Base-by-base conservation (phyloP, 1,140 invertebrate species). In the Drosophila elegans region DNA sequence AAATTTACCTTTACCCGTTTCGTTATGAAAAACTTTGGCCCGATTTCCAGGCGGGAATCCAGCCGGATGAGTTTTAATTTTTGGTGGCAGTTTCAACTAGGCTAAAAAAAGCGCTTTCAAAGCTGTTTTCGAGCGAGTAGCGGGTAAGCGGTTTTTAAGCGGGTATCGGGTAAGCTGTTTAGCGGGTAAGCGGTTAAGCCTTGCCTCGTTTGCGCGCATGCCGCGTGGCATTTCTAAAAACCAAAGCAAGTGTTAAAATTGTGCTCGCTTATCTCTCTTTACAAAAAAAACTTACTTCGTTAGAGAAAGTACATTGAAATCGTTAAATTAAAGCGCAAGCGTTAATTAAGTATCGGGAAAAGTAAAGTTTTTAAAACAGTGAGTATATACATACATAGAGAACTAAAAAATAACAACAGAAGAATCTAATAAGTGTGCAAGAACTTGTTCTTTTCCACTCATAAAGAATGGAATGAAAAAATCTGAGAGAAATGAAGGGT, bases 221-320 rank as follows among this genome's bases (percentile, higher is more conserved):
- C 67, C 83, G 79, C 79, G 75, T 88, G 67, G 63, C 83, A 88
- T 88, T 88, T 73, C 83, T 88, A 89, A 69, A 85, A 85, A 68
- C 55, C 82, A 71, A 84, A 80, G 76, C 80, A 68, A 84, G 62
- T 66, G 57, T 81, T 77, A 77, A 38, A 79, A 66, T 45, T 49
- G 48, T 48, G 25, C 11, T 48, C 25, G 46, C 49, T 10, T n/a
- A 45, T 48, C 25, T 77, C 9, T 59, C 11, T 11, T 25, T 2
- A 32, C 2, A 29, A 38, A 41, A 41, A 45, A 27, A 1, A 49
- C 38, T 46, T 11, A 38, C 9, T 39, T 21, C 46, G 45, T 53
- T 34, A 10, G 39, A 21, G 25, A 38, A 32, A 6, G 2, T 21
- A 32, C 12, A 42, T 4, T 32, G 60, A 34, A 53, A 10, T 4